phyloP scores from a whole-genome alignment of 2,797 vertebrate genomes.

The Sebastes aleutianus region DNA sequence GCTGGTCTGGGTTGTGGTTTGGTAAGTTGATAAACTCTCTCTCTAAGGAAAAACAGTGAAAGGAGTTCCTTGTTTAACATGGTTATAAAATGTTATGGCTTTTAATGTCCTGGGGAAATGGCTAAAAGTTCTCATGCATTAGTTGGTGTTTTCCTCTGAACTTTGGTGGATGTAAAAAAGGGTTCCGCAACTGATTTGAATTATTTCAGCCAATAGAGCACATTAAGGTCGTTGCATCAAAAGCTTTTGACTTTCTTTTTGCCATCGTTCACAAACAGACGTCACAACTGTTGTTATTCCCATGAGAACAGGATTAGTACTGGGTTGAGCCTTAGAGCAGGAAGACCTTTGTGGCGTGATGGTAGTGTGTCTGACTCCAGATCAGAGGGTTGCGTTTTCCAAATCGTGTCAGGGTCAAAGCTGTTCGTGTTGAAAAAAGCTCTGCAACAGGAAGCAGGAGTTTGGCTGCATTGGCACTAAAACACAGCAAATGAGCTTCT shows the following conservation, averaged over 20 bases:
- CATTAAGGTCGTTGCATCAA: neutral
- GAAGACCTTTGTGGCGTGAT: slow-evolving; percentile 1
- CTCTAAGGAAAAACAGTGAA: neutral
- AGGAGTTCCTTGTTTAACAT: neutral
- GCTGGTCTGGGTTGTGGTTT: neutral
- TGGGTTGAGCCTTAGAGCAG: rapidly evolving
- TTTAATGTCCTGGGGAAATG: neutral
- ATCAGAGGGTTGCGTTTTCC: slow-evolving; percentile 8
- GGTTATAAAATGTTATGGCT: neutral
- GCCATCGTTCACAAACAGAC: neutral
- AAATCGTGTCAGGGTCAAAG: neutral
- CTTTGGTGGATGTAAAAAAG: neutral
- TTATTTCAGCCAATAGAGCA: neutral
- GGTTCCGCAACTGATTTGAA: neutral
- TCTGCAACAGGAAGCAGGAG: neutral
- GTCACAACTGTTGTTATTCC: neutral
- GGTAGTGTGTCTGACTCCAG: slow-evolving; percentile 2
- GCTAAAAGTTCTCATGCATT: neutral
- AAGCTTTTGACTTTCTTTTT: neutral
- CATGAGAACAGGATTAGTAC: neutral
- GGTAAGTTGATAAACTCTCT: neutral
- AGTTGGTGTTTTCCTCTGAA: neutral
- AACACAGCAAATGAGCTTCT: neutral
- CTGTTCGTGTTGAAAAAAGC: neutral
- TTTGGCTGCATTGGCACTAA: neutral